Evolutionary conservation across 1,140 invertebrate species (phyloP).

Genomic region (Sweltsa coloradensis): DNA sequence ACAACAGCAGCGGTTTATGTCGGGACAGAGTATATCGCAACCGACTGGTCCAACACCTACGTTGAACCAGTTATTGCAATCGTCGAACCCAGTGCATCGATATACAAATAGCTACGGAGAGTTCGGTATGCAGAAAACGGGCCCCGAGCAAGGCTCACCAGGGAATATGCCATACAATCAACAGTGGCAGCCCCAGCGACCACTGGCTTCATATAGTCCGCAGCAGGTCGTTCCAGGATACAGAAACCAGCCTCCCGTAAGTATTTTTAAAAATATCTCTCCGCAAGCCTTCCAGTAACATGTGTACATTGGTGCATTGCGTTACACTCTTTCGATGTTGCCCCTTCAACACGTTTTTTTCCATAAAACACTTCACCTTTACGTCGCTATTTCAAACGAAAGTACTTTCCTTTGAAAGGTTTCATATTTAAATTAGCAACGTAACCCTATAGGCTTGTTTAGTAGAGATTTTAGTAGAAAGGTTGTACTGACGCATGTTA

Average conservation of each 20-base stretch:
- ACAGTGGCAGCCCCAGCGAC: slow-evolving; percentile 34
- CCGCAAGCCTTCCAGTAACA: background rate
- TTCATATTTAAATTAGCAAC: too few species aligned
- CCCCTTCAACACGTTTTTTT: too few species aligned
- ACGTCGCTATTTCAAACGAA: too few species aligned
- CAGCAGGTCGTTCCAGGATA: slow-evolving; percentile 30
- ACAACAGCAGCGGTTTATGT: slow-evolving; percentile 39
- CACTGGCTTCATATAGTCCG: slow-evolving; percentile 37
- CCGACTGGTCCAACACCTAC: slow-evolving; percentile 81
- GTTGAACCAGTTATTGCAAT: slow-evolving; percentile 76
- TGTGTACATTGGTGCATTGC: background rate
- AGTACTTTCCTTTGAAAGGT: too few species aligned
- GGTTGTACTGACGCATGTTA: too few species aligned
- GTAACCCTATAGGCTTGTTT: too few species aligned
- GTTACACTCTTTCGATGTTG: too few species aligned
- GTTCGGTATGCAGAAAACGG: slow-evolving; percentile 24
- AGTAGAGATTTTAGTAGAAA: too few species aligned
- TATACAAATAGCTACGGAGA: slow-evolving; percentile 37
- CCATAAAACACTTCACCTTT: too few species aligned
- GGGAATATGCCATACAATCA: slow-evolving; percentile 24
- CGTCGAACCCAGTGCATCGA: slow-evolving; percentile 48
- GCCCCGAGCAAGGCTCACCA: slow-evolving; percentile 25
- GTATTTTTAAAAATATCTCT: slow-evolving; percentile 3
- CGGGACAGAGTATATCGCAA: slow-evolving; percentile 53
- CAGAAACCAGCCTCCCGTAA: slow-evolving; percentile 22